Percentiles rank a stretch among this genome's conserved stretches.
Evolutionary conservation across 1,140 invertebrate genomes (phyloP).

Genomic region (Zaprionus taronus): DNA sequence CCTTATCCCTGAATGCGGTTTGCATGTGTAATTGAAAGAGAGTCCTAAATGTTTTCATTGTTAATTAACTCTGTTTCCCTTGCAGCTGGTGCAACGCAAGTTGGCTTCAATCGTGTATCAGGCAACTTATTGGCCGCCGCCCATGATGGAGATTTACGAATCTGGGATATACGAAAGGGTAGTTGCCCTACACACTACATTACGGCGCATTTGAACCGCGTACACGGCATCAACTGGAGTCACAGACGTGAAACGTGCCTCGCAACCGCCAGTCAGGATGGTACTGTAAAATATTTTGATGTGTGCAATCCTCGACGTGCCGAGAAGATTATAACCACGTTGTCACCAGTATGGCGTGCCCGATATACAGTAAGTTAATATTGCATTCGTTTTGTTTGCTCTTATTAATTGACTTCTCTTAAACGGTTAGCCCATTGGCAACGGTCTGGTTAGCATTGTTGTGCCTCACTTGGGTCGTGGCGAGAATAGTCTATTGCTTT

Average conservation of each 20-base stretch:
- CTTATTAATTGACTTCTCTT: background rate
- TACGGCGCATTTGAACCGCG: conserved; percentile 95
- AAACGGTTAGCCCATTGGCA: conserved; percentile 91
- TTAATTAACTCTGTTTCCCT: conserved; percentile 15
- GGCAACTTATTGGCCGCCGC: conserved; percentile 94
- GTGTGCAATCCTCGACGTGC: conserved; percentile 92
- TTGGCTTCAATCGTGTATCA: conserved; percentile 95
- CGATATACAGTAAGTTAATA: conserved; percentile 90
- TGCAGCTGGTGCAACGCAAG: conserved; percentile 95
- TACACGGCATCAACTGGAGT: conserved; percentile 97
- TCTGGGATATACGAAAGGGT: conserved; percentile 97
- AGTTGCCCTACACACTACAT: conserved; percentile 95
- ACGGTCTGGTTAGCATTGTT: conserved; percentile 95
- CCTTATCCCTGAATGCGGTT: conserved; percentile 91
- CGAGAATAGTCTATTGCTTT: conserved; percentile 92
- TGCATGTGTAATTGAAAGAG: conserved; percentile 77
- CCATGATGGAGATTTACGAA: conserved; percentile 96
- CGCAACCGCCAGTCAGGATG: conserved; percentile 97
- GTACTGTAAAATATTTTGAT: conserved; percentile 97
- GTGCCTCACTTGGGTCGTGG: conserved; percentile 91
- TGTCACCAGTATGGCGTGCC: conserved; percentile 96
- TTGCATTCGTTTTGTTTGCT: background rate
- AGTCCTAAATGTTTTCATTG: background rate
- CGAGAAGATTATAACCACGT: conserved; percentile 92
- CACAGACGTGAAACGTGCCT: conserved; percentile 93